Base-by-base conservation (phyloP, 2,888 invertebrate genomes). In the Eupithecia tripunctaria region DNA sequence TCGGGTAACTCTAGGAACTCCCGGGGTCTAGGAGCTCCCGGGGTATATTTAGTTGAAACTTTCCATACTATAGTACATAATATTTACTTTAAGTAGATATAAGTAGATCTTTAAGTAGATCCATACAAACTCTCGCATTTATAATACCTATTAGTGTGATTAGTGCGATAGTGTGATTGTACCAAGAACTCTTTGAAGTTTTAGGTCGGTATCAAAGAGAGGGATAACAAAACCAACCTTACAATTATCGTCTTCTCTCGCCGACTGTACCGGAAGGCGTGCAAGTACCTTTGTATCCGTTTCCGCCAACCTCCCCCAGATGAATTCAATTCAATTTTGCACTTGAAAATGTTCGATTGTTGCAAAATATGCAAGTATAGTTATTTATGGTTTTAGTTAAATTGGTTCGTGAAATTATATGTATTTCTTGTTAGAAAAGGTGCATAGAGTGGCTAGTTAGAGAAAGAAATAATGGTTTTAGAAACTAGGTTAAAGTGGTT, bases 181-280 rank as follows among this genome's bases (percentile, higher is more conserved):
- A n/a, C n/a, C 5, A 43, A 43, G 43, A 43, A 43, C 7, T 43
- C 0, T 43, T 43, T 43, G 43, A 0, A 47, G 47, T n/a, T 47
- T 47, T 47, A n/a, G 7, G 15, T 47, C n/a, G 2, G n/a, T 47
- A n/a, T 47, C 5, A 18, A 43, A 18, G 18, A 43, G 43, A 4
- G 5, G 43, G 15, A n/a, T 4, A 43, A 47, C 18, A 29, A 29
- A 60, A 32, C 29, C 29, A 60, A 8, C 1, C 1, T n/a, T 47
- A 41, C 41, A 5, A 41, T 41, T n/a, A 6, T 21, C 21, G 21
- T 25, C 36, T 63, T 63, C 6, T 63, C 62, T 60, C 15, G 68
- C 12, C 79, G 85, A 83, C 82, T 80, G 89, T 93, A 93, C 91
- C 93, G 94, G 94, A 94, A 92, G 86, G 71, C 82, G 78, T 85